Percentiles rank a stretch among this genome's conserved stretches.
Evolutionary conservation across 2,888 invertebrate species (phyloP).

Genomic region (Napeogenes sylphis): DNA sequence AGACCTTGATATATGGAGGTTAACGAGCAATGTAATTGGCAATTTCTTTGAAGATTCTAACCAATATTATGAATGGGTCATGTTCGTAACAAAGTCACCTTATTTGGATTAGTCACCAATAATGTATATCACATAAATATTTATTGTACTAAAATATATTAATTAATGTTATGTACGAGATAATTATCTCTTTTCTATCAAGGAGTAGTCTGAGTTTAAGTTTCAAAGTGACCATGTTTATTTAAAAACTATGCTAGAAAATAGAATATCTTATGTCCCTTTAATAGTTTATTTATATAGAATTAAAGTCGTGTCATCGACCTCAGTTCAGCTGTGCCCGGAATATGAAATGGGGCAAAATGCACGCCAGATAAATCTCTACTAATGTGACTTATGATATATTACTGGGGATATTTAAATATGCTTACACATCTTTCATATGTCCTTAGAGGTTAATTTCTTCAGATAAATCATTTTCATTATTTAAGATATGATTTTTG

Average conservation of each 20-base stretch:
- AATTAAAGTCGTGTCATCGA: conserved; percentile 13
- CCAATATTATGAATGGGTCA: no score
- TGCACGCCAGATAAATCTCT: conserved; percentile 22
- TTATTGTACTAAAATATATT: no score
- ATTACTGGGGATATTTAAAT: conserved; percentile 15
- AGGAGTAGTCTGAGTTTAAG: no score
- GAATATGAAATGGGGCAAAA: conserved; percentile 19
- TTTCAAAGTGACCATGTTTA: no score
- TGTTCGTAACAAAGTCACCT: no score
- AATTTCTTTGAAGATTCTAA: neutral
- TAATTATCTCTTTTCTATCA: no score
- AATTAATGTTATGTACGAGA: no score
- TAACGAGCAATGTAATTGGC: neutral
- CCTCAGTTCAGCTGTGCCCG: conserved; percentile 13
- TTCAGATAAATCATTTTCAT: no score
- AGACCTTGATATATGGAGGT: neutral
- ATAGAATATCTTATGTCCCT: neutral
- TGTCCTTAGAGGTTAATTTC: neutral
- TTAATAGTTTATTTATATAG: conserved; percentile 10
- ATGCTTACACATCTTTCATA: conserved; percentile 2
- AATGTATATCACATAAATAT: no score
- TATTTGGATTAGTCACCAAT: no score
- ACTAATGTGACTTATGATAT: conserved; percentile 18
- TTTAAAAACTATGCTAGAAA: neutral
- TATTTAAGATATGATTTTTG: no score